phyloP scores from a whole-genome alignment of 2,797 vertebrate genomes.

The Hylomyscus alleni region DNA sequence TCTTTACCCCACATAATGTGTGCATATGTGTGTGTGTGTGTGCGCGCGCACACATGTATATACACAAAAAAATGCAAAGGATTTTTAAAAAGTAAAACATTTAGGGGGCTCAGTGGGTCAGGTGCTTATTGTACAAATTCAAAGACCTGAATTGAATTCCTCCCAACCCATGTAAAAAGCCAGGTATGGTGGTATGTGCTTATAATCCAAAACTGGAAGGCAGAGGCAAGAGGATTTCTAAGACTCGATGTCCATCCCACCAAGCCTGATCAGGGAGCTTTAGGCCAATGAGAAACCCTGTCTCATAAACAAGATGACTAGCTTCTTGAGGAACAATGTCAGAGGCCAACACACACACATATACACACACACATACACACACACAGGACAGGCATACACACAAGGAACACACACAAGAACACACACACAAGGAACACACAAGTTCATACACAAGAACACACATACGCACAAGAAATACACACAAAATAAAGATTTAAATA shows the following conservation, averaged over 20 bases:
- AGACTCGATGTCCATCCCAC: neutral
- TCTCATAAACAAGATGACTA: neutral
- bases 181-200: neutral
- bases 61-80: neutral
- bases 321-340: neutral
- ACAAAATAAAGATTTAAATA: neutral
- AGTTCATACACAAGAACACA: neutral
- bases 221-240: neutral
- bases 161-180: neutral
- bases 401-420: neutral
- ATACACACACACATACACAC: neutral
- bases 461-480: neutral
- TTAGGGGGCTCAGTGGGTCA: neutral
- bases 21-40: too few relatives aligned
- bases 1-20: neutral
- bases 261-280: neutral
- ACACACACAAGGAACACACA: neutral
- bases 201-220: neutral
- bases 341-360: neutral
- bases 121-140: neutral
- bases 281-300: neutral
- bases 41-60: too few relatives aligned
- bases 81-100: neutral
- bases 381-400: neutral
- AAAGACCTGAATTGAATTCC: neutral